Evolutionary conservation across 2,113 vertebrate genomes (phyloP).

Genomic region (Cavia aperea): DNA sequence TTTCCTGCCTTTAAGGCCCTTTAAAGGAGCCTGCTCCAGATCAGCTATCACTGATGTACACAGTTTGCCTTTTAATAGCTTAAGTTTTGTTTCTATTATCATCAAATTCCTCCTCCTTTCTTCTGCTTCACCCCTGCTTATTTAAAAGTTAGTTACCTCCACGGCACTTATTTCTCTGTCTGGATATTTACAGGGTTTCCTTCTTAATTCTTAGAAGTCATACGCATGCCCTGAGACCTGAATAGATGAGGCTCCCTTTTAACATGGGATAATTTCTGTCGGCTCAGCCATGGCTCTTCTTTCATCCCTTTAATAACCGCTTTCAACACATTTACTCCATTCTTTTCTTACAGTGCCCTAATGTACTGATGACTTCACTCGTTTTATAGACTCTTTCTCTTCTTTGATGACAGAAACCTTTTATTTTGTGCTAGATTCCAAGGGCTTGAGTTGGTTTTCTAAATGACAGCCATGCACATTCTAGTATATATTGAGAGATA

Average conservation of each 20-base stretch:
- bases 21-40: neutral
- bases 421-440: neutral
- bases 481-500: too few species aligned
- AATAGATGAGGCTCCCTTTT: neutral
- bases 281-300: neutral
- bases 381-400: neutral
- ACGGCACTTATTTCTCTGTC: neutral
- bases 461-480: neutral
- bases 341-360: neutral
- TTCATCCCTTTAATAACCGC: neutral
- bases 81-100: neutral
- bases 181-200: neutral
- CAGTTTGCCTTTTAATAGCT: neutral
- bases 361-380: neutral
- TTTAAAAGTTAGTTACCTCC: neutral
- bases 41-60: neutral
- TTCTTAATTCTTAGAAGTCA: neutral
- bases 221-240: neutral
- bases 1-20: neutral
- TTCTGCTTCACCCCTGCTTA: neutral
- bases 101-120: neutral
- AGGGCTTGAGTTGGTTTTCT: neutral
- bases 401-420: neutral
- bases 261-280: neutral
- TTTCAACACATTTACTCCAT: neutral